Evolutionary conservation across 2,888 invertebrate genomes (phyloP).

Genomic region (Sphaerophoria rueppellii): DNA sequence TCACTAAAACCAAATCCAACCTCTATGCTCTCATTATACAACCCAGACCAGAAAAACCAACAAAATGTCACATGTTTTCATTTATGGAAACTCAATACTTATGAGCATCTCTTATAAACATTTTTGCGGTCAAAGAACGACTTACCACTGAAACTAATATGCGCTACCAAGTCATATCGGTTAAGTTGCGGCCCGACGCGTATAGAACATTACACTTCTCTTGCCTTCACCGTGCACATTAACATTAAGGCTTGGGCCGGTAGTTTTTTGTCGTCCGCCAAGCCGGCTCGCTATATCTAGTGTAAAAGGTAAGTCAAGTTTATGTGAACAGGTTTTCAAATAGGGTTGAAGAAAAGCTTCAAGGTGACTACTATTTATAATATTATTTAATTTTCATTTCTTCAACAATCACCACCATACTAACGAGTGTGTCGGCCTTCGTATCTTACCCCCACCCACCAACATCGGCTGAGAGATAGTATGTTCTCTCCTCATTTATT

Average conservation of each 20-base stretch:
- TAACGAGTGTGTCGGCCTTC: not conserved
- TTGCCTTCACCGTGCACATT: conserved; percentile 31
- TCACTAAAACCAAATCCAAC: not conserved
- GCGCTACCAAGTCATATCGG: conserved; percentile 34
- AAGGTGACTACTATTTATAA: conserved; percentile 57
- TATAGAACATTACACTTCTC: conserved; percentile 47
- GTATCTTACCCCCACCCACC: not conserved
- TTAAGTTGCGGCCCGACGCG: not conserved
- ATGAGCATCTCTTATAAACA: conserved; percentile 27
- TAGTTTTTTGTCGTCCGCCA: not conserved
- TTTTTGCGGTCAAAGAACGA: conserved; percentile 60
- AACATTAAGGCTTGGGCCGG: too few species aligned
- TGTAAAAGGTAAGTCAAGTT: conserved; percentile 66
- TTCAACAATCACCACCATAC: not conserved
- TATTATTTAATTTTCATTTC: conserved; percentile 67
- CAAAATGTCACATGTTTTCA: conserved; percentile 34
- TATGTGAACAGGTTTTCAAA: conserved; percentile 36
- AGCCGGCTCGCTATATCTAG: not conserved
- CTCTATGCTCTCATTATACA: conserved; percentile 35
- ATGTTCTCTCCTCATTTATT: conserved; percentile 22
- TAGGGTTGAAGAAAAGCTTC: conserved; percentile 61
- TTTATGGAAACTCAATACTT: conserved; percentile 45
- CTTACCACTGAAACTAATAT: conserved; percentile 49
- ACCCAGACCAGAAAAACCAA: conserved; percentile 33
- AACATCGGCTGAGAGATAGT: not conserved